Base-by-base conservation (phyloP, 2,888 invertebrate genomes). In the Blastobasis lacticolella region DNA sequence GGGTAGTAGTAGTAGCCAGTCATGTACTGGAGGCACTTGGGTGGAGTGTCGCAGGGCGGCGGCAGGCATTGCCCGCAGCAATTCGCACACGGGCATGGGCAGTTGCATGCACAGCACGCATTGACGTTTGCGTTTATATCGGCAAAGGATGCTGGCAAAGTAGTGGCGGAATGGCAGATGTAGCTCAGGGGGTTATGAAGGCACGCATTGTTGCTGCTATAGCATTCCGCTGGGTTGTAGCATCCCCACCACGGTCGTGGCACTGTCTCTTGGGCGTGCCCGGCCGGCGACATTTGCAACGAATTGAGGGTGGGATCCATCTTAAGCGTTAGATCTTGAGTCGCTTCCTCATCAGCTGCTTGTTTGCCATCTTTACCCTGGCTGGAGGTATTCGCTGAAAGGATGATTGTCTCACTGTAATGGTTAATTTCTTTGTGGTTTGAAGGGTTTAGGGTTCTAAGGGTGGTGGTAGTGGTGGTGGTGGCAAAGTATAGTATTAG, bases 1-100 rank as follows among this genome's bases (percentile, higher is more conserved):
- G 70, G 71, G 60, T 75, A 75, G 52, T 74, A 74, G 48, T 72
- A 74, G 54, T 75, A 74, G 0, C 75, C 74, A 5, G 69, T 69
- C 69, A 74, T 71, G 53, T 68, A 68, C 49, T 73, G 71, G 1
- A 75, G 37, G 50, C 74, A 73, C 10, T 58, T 57, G 6, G 75
- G 67, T 0, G 71, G 66, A 4, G 60, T 56, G 46, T 65, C 66
- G 49, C 67, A 66, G 1, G 66, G 65, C 5, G 65, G 58, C 0
- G 58, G 59, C 5, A 53, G 48, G 42, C 55, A 57, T 37, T 51
- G 49, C 45, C 55, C 54, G 38, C 54, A 49, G 37, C 58, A 44
- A 49, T 43, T 50, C 38, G 57, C 55, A 7, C 46, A 42, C 5
- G 49, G 4, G 41, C 46, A 23, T n/a, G 51, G 46, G 10, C 50